Evolutionary conservation across 2,113 vertebrate species (phyloP).

Genomic region (Ardeotis arabs): DNA sequence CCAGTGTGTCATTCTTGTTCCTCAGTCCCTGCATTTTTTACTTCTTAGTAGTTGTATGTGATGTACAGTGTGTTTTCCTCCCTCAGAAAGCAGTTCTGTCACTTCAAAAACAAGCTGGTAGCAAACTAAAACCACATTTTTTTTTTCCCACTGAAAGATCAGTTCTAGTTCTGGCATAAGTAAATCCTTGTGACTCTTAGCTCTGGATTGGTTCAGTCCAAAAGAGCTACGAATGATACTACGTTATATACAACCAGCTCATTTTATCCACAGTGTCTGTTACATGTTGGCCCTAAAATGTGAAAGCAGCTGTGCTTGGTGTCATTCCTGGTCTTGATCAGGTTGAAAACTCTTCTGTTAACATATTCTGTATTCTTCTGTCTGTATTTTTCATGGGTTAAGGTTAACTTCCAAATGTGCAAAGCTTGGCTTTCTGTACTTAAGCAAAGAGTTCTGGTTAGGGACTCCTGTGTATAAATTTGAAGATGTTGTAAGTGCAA

Average conservation of each 20-base stretch:
- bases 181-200: neutral
- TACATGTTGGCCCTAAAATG: neutral
- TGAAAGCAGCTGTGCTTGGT: neutral
- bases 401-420: neutral
- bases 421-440: neutral
- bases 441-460: neutral
- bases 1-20: neutral
- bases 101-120: neutral
- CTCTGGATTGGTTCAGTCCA: neutral
- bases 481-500: neutral
- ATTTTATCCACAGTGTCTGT: neutral
- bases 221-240: neutral
- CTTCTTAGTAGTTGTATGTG: neutral
- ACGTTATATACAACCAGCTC: rapidly evolving
- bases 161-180: neutral
- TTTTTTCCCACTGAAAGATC: rapidly evolving
- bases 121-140: neutral
- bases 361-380: neutral
- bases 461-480: neutral
- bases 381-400: rapidly evolving
- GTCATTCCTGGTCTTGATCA: neutral
- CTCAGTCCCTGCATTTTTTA: neutral
- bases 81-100: neutral
- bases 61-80: rapidly evolving
- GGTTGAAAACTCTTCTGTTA: neutral